A percentile compares a stretch with the other conserved stretches of the same genome.
These are phyloP conservation scores for Poeciliopsis turrubarensis DNA, from an alignment of 2,113 vertebrate genomes.

Conservation along the genomic window DNA sequence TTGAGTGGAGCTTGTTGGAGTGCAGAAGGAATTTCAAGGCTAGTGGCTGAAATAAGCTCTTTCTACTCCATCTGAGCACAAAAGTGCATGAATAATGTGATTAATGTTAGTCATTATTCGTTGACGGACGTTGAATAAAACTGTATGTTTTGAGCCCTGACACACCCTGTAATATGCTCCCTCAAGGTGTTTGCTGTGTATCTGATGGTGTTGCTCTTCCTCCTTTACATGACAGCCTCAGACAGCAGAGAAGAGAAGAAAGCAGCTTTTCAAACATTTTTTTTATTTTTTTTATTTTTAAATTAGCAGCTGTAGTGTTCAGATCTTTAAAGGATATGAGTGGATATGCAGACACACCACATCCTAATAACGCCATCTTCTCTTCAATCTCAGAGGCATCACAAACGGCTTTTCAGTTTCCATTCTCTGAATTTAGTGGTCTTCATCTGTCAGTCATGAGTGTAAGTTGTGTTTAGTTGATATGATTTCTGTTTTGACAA, in stretches of 20 bases:
- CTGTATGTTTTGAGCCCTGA: neutral
- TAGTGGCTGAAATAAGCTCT: neutral
- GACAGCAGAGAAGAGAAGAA: neutral
- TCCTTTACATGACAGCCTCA: neutral
- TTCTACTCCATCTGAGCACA: neutral
- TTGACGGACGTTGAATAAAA: constrained; percentile 13
- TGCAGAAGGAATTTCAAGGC: constrained; percentile 36
- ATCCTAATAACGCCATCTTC: neutral
- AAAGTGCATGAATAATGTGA: neutral
- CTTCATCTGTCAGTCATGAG: constrained; percentile 13
- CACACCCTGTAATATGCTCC: neutral
- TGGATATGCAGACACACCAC: neutral
- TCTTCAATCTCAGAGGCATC: neutral
- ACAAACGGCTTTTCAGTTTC: neutral
- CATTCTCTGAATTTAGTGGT: constrained; percentile 7
- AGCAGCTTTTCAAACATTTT: neutral
- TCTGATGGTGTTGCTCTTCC: neutral
- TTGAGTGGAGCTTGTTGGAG: constrained; percentile 13
- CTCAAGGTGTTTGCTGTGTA: neutral
- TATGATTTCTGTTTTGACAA: constrained; percentile 12
- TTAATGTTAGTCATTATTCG: neutral
- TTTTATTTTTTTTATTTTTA: neutral
- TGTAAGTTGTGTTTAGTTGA: constrained; percentile 11
- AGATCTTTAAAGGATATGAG: neutral
- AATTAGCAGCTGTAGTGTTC: neutral